Evolutionary conservation across 2,797 vertebrate species (phyloP).

Genomic region (Catharus ustulatus): DNA sequence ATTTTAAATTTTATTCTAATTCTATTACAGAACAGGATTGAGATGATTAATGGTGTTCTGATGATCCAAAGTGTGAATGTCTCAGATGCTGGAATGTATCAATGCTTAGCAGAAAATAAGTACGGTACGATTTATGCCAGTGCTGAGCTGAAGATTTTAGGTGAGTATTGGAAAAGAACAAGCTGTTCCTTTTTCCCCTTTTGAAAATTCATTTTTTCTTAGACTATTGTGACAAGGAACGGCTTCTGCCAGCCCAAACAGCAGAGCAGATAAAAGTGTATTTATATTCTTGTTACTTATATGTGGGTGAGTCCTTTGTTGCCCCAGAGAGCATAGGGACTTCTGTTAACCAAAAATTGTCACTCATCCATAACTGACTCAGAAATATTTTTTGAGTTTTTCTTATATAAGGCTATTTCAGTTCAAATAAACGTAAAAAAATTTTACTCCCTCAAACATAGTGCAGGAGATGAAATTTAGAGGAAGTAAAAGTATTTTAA

Average conservation of each 20-base stretch:
- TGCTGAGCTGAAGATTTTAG: slow-evolving; percentile 91
- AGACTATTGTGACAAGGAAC: not conserved
- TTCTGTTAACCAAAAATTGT: not conserved
- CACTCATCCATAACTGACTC: not conserved
- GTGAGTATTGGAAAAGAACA: slow-evolving; percentile 67
- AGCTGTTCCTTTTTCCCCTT: not conserved
- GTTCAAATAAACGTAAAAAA: not conserved
- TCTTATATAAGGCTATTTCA: not conserved
- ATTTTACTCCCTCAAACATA: not conserved
- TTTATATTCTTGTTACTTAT: not conserved
- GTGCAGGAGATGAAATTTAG: not conserved
- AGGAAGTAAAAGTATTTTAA: not conserved
- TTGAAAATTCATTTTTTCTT: not conserved
- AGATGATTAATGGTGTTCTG: slow-evolving; percentile 88
- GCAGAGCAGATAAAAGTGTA: not conserved
- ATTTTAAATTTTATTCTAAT: not conserved
- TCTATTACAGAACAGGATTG: slow-evolving; percentile 85
- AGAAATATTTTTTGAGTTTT: not conserved
- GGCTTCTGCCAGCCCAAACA: not conserved
- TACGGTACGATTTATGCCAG: slow-evolving; percentile 88
- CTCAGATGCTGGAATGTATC: slow-evolving; percentile 94
- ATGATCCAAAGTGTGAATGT: slow-evolving; percentile 86
- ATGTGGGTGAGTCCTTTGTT: not conserved
- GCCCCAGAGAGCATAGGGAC: accelerated
- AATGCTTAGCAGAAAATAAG: slow-evolving; percentile 94